Conservation (phyloP, 2,113 vertebrate species). For the Podocnemis expansa region DNA sequence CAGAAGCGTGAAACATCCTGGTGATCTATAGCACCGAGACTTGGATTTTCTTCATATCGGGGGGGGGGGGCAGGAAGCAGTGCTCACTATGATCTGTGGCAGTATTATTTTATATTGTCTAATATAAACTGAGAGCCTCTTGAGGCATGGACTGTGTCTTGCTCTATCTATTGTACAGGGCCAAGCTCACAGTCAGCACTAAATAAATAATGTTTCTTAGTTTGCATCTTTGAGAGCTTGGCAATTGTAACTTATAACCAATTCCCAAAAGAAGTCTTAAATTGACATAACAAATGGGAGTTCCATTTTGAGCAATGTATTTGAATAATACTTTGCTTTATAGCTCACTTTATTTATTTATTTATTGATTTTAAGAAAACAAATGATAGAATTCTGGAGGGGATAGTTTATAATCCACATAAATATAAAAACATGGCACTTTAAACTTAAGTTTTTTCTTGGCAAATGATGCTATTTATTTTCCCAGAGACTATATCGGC, state of each 20-base stretch:
- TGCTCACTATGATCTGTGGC: not conserved
- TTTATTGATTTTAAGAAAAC: slow-evolving; percentile 25
- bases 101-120: not conserved
- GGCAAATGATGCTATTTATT: slow-evolving; percentile 57
- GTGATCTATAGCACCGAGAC: not conserved
- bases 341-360: not conserved
- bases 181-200: not conserved
- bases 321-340: not conserved
- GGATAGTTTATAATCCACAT: slow-evolving; percentile 20
- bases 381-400: not conserved
- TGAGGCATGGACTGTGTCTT: not conserved
- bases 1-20: not conserved
- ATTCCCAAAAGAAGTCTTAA: slow-evolving; percentile 52
- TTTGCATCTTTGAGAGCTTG: slow-evolving; percentile 40
- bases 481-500: slow-evolving; percentile 42
- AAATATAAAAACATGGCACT: slow-evolving; percentile 12
- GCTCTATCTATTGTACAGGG: not conserved
- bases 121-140: not conserved
- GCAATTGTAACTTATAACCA: slow-evolving; percentile 46
- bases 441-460: slow-evolving; percentile 34
- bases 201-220: slow-evolving; percentile 28
- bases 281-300: slow-evolving; percentile 45
- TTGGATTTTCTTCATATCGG: not conserved
- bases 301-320: not conserved
- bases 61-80: not conserved